These are phyloP conservation scores for Pipistrellus nathusii DNA, from an alignment of 2,797 vertebrate species.

Conservation along the genomic window DNA sequence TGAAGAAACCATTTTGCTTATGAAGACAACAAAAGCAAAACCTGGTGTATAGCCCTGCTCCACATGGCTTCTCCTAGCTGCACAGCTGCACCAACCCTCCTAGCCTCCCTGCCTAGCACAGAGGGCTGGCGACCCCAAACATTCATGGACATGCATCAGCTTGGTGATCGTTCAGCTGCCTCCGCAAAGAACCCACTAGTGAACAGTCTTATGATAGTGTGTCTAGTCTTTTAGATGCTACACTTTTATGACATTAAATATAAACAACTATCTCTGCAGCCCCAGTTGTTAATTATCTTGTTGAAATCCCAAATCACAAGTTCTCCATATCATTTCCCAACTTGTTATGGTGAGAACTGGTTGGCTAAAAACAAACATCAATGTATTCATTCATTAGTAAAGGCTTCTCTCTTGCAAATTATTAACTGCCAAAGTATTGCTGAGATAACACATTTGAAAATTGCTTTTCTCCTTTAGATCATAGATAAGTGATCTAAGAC, in stretches of 20 bases:
- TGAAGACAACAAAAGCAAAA: slow-evolving; percentile 44
- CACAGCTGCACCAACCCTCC: background rate
- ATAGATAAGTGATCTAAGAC: background rate
- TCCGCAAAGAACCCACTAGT: background rate
- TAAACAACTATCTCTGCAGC: background rate
- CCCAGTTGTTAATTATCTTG: slow-evolving; percentile 13
- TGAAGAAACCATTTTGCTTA: too few relatives aligned
- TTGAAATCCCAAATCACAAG: slow-evolving; percentile 32
- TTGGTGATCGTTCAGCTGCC: background rate
- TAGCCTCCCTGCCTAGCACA: background rate
- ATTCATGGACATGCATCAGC: rapidly evolving
- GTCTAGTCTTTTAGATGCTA: background rate
- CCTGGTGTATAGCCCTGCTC: background rate
- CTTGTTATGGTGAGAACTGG: background rate
- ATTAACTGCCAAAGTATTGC: background rate
- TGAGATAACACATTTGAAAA: background rate
- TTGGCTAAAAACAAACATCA: background rate
- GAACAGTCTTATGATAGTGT: background rate
- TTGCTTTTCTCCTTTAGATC: background rate
- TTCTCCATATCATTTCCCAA: slow-evolving; percentile 28
- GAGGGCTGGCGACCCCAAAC: background rate
- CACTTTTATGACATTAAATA: background rate
- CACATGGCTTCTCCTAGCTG: background rate
- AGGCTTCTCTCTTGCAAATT: background rate
- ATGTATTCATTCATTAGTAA: background rate